Evolutionary conservation across 1,140 invertebrate species (phyloP).

Genomic region (Drosophila kepulauana): DNA sequence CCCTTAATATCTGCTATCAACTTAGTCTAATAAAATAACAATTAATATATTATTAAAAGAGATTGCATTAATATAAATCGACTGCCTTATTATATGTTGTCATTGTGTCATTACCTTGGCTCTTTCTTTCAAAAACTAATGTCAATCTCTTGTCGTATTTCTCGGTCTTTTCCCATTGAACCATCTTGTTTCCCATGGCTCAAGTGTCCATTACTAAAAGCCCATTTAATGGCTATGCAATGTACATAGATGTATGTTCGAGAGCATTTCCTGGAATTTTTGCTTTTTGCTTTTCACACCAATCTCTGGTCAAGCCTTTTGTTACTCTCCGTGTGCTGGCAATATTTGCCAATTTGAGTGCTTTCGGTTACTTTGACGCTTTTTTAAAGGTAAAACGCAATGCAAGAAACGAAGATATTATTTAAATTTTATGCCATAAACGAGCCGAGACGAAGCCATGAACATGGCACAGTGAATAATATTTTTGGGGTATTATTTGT

Average conservation of each 20-base stretch:
- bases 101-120: constrained; percentile 4
- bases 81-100: not conserved
- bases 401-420: constrained; percentile 45
- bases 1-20: too few relatives aligned
- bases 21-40: too few relatives aligned
- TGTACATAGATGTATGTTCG: constrained; percentile 37
- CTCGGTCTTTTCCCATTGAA: not conserved
- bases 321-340: constrained; percentile 37
- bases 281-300: constrained; percentile 69
- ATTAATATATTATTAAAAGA: too few relatives aligned
- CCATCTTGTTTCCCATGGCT: constrained; percentile 26
- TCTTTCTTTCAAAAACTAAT: not conserved
- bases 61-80: too few relatives aligned
- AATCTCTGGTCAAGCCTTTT: constrained; percentile 43
- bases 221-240: constrained; percentile 57
- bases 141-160: constrained; percentile 4
- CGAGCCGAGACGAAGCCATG: constrained; percentile 17
- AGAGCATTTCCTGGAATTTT: constrained; percentile 65
- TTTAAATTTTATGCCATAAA: constrained; percentile 65
- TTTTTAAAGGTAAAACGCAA: constrained; percentile 46
- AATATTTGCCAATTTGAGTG: constrained; percentile 72
- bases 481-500: constrained; percentile 57
- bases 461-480: constrained; percentile 4
- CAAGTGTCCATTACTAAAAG: constrained; percentile 55
- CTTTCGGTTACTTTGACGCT: constrained; percentile 67